These are phyloP conservation scores for Aplodontia rufa DNA, from an alignment of 2,113 vertebrate genomes.

Conservation along the genomic window DNA sequence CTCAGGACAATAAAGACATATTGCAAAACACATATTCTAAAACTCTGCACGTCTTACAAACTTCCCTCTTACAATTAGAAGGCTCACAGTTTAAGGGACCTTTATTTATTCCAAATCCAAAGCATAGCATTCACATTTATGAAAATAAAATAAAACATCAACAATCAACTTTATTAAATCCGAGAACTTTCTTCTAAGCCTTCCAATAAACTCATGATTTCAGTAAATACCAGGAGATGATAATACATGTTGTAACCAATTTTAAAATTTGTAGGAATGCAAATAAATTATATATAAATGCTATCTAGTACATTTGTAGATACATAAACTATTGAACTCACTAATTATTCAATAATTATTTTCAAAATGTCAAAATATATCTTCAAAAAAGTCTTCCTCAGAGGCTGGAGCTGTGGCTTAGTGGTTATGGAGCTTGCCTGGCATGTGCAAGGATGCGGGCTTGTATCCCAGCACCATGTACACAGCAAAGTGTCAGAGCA, in stretches of 20 bases:
- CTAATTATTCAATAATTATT: neutral
- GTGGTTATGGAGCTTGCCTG: too few species aligned
- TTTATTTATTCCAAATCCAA: constrained; percentile 18
- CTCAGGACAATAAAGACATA: neutral
- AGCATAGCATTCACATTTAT: neutral
- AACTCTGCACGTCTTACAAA: neutral
- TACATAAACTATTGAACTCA: neutral
- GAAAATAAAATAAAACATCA: constrained; percentile 45
- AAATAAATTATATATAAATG: neutral
- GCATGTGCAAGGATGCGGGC: too few species aligned
- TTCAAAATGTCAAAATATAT: constrained; percentile 9
- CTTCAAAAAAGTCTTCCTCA: neutral
- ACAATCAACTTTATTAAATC: neutral
- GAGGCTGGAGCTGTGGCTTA: too few species aligned
- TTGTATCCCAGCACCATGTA: too few species aligned
- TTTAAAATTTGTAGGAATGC: neutral
- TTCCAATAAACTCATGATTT: neutral
- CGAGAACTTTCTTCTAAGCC: neutral
- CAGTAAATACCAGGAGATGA: neutral
- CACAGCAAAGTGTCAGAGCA: too few species aligned
- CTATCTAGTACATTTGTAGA: neutral
- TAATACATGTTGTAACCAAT: neutral
- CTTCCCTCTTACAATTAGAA: neutral
- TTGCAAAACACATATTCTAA: neutral
- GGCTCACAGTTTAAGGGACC: neutral